Base-by-base conservation (phyloP, 2,113 vertebrate species). In the Xiphias gladius region DNA sequence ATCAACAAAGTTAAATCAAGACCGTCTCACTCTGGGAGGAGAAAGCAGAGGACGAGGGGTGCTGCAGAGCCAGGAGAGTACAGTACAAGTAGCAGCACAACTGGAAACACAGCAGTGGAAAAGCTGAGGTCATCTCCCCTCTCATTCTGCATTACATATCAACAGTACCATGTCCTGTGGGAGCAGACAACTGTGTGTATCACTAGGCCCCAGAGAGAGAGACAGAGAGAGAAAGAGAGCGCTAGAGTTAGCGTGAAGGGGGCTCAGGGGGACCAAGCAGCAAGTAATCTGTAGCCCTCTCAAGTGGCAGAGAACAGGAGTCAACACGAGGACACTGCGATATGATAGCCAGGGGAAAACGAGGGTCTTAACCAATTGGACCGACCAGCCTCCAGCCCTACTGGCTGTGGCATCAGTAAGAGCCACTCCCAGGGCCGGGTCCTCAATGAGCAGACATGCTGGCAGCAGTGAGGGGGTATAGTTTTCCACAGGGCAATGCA, bases 241-340 rank as follows among this genome's bases (percentile, higher is more conserved):
- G 46, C 37, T 39, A 55, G 82, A 84, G 85, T 79, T 52, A 65
- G 85, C 74, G 80, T 79, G 77, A 82, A 85, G 59, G 77, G 72
- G 86, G 73, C 76, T 89, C 81, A 54, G 81, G 69, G 83, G 89
- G 78, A 57, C 62, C 5, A 41, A 71, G 84, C 71, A 63, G 84
- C 83, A 72, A 81, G 83, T 92, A 88, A 93, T 93, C 89, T 89
- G 67, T 78, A 85, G 89, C 80, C 92, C 90, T 95, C 92, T 91
- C 86, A 72, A 91, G 85, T 86, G 83, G 87, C 92, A 83, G 85
- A 79, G 78, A 86, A 81, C 80, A 88, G 85, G 93, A 93, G 93
- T 94, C 93, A 93, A 88, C 87, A 86, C 86, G 92, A 93, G 93
- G 93, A 94, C 92, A 88, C 26, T 4, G 83, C 62, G 92, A 94